Evolutionary conservation across 2,113 vertebrate genomes (phyloP).

Genomic region (Heterochromis multidens): DNA sequence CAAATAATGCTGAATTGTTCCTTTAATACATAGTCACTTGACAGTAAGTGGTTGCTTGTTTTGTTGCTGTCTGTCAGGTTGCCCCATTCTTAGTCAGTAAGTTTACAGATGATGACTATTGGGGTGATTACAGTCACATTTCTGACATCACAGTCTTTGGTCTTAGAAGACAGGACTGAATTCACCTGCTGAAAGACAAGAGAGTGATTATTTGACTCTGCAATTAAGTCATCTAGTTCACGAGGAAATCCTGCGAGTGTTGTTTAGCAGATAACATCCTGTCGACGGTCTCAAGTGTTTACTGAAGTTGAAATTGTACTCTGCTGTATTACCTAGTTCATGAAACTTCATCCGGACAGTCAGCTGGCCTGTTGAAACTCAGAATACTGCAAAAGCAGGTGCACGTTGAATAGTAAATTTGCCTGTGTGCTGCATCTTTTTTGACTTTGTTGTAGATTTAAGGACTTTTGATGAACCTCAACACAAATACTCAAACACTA

Average conservation of each 20-base stretch:
- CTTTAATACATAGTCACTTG: background rate
- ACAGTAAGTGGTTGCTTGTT: background rate
- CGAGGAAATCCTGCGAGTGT: background rate
- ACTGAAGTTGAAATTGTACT: background rate
- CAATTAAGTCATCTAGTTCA: background rate
- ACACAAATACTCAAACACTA: background rate
- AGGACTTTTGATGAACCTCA: background rate
- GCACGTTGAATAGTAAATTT: background rate
- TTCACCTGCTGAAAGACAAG: background rate
- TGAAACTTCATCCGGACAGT: background rate
- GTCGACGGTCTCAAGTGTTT: background rate
- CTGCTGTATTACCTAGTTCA: background rate
- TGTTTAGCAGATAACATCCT: background rate
- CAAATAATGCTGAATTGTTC: background rate
- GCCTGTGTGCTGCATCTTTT: background rate
- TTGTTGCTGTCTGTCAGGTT: background rate
- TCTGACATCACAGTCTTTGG: background rate
- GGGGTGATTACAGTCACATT: background rate
- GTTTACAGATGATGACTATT: background rate
- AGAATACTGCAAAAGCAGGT: background rate
- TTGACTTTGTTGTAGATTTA: background rate
- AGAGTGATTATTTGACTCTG: background rate
- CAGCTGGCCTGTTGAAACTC: background rate
- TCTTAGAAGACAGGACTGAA: background rate
- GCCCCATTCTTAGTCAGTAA: background rate